Percentiles rank a stretch among this genome's conserved stretches.
Conservation (phyloP, 2,113 vertebrate species). For the Rhinopithecus roxellana region DNA sequence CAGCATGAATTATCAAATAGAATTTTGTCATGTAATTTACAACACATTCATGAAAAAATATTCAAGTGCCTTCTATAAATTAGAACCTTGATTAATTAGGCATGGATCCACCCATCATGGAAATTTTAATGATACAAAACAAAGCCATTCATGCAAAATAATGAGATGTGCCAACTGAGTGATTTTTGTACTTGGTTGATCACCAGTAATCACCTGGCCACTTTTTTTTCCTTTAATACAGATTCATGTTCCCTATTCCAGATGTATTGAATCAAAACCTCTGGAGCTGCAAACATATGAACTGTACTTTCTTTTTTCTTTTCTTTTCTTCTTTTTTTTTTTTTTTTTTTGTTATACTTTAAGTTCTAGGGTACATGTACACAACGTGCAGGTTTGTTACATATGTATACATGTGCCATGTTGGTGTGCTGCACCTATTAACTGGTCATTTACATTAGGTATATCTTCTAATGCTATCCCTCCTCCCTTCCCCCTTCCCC, state of each 20-base stretch:
- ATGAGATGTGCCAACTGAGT: background rate
- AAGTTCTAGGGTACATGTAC: no score
- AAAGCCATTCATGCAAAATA: conserved; percentile 22
- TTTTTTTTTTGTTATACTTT: no score
- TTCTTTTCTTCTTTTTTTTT: no score
- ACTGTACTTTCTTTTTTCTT: background rate
- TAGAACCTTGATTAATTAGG: background rate
- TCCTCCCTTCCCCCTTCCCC: rapidly evolving
- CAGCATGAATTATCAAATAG: background rate
- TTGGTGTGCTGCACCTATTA: no score
- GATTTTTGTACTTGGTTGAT: background rate
- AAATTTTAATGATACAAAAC: conserved; percentile 1
- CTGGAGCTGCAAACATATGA: background rate
- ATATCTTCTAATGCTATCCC: no score
- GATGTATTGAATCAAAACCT: background rate
- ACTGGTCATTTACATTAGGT: no score
- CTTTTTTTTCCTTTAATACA: background rate
- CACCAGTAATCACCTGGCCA: background rate
- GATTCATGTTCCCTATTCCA: background rate
- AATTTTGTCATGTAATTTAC: background rate
- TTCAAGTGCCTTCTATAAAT: background rate
- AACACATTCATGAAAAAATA: background rate
- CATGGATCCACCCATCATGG: background rate
- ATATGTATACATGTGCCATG: no score
- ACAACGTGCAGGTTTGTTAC: no score